Evolutionary conservation across 2,797 vertebrate genomes (phyloP), one percentile per base, ranked within the genome.

Genomic region (Cercopithecus petaurista): DNA sequence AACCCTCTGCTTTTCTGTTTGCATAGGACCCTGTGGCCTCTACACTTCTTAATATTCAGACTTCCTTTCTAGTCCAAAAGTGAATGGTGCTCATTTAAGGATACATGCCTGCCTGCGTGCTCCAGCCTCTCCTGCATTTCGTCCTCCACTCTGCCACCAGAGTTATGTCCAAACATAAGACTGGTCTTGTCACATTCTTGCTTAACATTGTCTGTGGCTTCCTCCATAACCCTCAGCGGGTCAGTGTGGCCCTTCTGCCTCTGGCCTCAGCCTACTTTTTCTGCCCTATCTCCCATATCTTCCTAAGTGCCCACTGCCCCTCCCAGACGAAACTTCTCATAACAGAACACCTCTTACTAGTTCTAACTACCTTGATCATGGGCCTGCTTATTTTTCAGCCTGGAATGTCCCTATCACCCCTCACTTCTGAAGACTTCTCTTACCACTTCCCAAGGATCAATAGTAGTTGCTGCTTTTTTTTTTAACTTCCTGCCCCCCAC

Each of bases 141-240:
- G 48, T 88, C 30, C n/a, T 96, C 52, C 85, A 30, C 21, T 7
- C 39, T 92, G 48, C 79, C 75, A 57, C 55, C 10, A 86, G 83
- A 57, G 48, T 90, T 88, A 3, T 21, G 39, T 64, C 43, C 75
- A 89, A 67, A 93, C 75, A 15, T 59, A 73, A 95, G 26, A 91
- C 14, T 43, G 67, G 90, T 50, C 83, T 28, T 55, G 33, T 85
- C 28, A 13, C 39, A 57, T 90, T 43, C 26, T 30, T 91, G 28
- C 75, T 64, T 92, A 55, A 88, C 43, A 80, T 81, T 97, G 88
- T 76, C 75, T 81, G 3, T 76, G 52, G 12, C 75, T 97, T 96
- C 75, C n/a, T 83, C 33, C 57, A 81, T 52, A 92, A 90, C 79
- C 57, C 39, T 95, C 19, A 96, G 33, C 15, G 43, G 28, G 46